These are phyloP conservation scores for Parthenolecanium corni DNA, from an alignment of 2,888 invertebrate genomes.

Conservation along the genomic window DNA sequence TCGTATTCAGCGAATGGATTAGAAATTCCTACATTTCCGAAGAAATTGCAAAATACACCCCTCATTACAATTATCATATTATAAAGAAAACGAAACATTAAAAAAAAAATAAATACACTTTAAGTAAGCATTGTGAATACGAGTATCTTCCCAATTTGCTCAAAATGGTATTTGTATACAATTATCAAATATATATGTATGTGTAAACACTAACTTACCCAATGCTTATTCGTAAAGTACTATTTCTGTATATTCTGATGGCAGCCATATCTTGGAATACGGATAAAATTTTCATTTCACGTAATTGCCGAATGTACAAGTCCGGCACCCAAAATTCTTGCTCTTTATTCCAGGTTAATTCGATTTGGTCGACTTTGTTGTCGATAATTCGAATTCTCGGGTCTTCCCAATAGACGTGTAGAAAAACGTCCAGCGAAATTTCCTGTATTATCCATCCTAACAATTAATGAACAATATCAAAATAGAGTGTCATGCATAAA, in stretches of 20 bases:
- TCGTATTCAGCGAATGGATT: too few species aligned
- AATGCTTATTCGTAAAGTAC: constrained; percentile 53
- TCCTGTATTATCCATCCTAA: constrained; percentile 40
- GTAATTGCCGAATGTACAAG: constrained; percentile 51
- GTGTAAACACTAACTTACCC: constrained; percentile 49
- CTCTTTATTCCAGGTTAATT: constrained; percentile 37
- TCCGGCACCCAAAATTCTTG: constrained; percentile 48
- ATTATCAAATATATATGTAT: too few species aligned
- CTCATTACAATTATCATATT: too few species aligned
- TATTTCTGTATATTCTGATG: constrained; percentile 48
- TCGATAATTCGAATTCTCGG: constrained; percentile 39
- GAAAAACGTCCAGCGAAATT: constrained; percentile 52
- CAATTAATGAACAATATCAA: constrained; percentile 22
- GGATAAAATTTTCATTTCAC: constrained; percentile 50
- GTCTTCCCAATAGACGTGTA: constrained; percentile 54
- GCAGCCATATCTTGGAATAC: constrained; percentile 53
- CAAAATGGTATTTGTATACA: too few species aligned
- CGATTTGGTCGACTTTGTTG: constrained; percentile 38
- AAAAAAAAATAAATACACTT: too few species aligned
- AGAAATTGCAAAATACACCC: too few species aligned
- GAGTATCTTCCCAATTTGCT: too few species aligned
- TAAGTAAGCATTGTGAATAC: too few species aligned
- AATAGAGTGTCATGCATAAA: not conserved
- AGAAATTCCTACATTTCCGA: too few species aligned
- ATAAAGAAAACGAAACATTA: too few species aligned